These are phyloP conservation scores for Aphis craccivora DNA, from an alignment of 1,140 invertebrate species.

Conservation along the genomic window DNA sequence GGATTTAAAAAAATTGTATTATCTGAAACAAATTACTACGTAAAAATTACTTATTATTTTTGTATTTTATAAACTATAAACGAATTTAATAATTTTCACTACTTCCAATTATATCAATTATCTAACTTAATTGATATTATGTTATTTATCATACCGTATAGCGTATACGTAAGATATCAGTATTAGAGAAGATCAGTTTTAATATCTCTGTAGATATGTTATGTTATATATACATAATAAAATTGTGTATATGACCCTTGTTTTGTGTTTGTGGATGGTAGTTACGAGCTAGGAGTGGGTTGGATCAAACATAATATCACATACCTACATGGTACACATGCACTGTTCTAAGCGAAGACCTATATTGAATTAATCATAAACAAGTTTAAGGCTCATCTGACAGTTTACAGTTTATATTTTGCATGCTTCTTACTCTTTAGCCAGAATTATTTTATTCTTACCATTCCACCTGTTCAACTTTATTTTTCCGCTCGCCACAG, in stretches of 20 bases:
- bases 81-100: neutral
- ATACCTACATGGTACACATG: neutral
- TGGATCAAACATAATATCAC: neutral
- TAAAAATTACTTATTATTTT: neutral
- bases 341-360: neutral
- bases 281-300: neutral
- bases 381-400: neutral
- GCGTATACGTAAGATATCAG: neutral
- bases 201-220: neutral
- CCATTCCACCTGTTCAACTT: neutral
- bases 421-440: neutral
- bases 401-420: constrained; percentile 16
- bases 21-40: neutral
- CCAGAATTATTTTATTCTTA: neutral
- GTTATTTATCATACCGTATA: neutral
- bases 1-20: neutral
- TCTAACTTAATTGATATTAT: neutral
- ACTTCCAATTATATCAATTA: neutral
- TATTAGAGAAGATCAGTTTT: neutral
- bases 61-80: neutral
- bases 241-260: neutral
- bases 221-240: neutral
- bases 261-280: neutral
- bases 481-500: neutral
- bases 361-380: constrained; percentile 26